Conservation (phyloP, 2,888 invertebrate species). For the Eupithecia subfuscata region DNA sequence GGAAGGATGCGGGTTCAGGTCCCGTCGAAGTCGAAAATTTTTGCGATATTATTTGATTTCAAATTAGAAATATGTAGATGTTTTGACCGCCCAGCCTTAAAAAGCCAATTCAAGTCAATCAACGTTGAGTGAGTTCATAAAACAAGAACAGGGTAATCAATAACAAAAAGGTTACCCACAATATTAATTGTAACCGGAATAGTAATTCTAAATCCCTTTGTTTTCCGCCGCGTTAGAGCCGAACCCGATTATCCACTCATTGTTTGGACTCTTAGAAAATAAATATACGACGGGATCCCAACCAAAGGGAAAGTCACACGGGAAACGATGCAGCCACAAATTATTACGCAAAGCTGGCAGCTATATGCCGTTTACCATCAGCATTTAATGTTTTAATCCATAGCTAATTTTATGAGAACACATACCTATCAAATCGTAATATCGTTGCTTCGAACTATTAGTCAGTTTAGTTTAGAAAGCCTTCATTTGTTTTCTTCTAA, state of each 20-base stretch:
- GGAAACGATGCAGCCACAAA: background rate
- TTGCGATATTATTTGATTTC: too few relatives aligned
- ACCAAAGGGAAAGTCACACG: constrained; percentile 1
- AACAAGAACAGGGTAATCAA: constrained; percentile 10
- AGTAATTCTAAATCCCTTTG: constrained; percentile 62
- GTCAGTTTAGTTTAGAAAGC: too few relatives aligned
- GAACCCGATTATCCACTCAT: constrained; percentile 72
- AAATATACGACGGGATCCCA: constrained; percentile 75
- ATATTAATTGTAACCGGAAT: constrained; percentile 18
- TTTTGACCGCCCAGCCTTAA: background rate
- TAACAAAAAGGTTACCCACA: constrained; percentile 3
- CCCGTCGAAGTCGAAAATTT: too few relatives aligned
- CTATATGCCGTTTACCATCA: background rate
- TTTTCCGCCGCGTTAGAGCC: constrained; percentile 59
- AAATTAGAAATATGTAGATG: background rate
- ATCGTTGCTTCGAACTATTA: background rate
- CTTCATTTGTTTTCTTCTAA: too few relatives aligned
- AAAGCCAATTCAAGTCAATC: background rate
- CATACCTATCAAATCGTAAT: background rate
- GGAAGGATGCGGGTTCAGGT: too few relatives aligned
- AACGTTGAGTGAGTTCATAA: background rate
- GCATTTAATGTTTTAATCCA: background rate
- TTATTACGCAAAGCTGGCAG: background rate
- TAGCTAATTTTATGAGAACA: background rate
- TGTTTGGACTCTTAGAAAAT: constrained; percentile 80